Percentiles rank a stretch among this genome's conserved stretches.
phyloP scores from a whole-genome alignment of 2,113 vertebrate species.

The Cheirogaleus medius region DNA sequence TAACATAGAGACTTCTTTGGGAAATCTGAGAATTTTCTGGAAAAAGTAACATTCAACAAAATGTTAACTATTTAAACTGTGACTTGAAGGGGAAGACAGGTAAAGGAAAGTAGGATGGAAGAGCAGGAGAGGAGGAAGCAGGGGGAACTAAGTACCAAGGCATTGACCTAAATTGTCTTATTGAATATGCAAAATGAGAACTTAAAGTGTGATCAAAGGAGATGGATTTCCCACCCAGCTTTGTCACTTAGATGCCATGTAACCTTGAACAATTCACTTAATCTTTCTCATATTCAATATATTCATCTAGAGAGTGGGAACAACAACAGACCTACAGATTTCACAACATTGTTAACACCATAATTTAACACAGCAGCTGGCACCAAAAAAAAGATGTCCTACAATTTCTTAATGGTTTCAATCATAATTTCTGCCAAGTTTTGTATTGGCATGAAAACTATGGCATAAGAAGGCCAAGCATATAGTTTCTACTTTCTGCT shows the following conservation, averaged over 20 bases:
- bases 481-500: background rate
- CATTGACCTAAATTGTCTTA: background rate
- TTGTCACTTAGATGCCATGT: background rate
- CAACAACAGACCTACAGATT: background rate
- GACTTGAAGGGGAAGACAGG: background rate
- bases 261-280: background rate
- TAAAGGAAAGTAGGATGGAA: background rate
- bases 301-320: background rate
- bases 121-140: background rate
- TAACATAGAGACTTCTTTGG: background rate
- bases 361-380: background rate
- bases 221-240: background rate
- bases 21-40: background rate
- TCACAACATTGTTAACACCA: background rate
- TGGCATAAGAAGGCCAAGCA: background rate
- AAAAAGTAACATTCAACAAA: slow-evolving; percentile 13
- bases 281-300: background rate
- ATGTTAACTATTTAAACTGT: background rate
- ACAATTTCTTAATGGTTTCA: background rate
- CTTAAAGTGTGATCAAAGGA: background rate
- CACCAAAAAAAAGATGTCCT: background rate
- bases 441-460: background rate
- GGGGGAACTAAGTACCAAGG: background rate
- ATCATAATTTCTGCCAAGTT: background rate
- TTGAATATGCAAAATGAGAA: background rate